Conservation (phyloP, 2,888 invertebrate genomes). For the Calameuta filiformis region DNA sequence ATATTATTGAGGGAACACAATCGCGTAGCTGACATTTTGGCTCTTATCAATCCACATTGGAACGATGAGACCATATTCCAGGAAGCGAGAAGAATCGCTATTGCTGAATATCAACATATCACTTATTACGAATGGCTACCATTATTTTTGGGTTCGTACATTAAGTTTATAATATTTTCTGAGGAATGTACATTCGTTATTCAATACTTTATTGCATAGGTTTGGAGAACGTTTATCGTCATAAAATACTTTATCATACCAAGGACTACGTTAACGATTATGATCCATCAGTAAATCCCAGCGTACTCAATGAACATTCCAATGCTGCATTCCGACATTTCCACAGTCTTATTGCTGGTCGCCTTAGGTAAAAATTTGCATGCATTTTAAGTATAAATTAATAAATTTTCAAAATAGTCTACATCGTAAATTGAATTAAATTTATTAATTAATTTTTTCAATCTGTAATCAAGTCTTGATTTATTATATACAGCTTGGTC, state of each 20-base stretch:
- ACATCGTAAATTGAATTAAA: background rate
- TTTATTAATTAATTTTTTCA: constrained; percentile 30
- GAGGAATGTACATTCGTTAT: background rate
- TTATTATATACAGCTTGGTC: constrained; percentile 67
- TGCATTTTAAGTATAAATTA: background rate
- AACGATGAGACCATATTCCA: constrained; percentile 78
- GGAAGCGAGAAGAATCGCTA: constrained; percentile 79
- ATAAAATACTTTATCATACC: constrained; percentile 73
- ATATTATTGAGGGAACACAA: constrained; percentile 86
- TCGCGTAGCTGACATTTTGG: constrained; percentile 74
- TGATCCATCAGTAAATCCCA: constrained; percentile 73
- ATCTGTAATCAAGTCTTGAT: constrained; percentile 32
- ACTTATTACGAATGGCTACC: constrained; percentile 86
- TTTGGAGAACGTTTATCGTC: constrained; percentile 72
- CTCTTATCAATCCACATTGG: constrained; percentile 79
- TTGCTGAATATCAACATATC: constrained; percentile 83
- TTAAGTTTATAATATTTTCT: background rate
- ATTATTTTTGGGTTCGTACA: constrained; percentile 73
- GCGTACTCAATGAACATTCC: constrained; percentile 76
- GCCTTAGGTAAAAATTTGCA: constrained; percentile 72
- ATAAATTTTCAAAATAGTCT: background rate
- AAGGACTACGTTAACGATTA: constrained; percentile 76
- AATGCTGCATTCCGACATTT: constrained; percentile 81
- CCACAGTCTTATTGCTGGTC: constrained; percentile 78
- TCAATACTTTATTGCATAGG: constrained; percentile 59